A percentile compares a stretch with the other conserved stretches of the same genome.
Conservation (phyloP, 2,113 vertebrate species). For the Psilopsiagon aymara region DNA sequence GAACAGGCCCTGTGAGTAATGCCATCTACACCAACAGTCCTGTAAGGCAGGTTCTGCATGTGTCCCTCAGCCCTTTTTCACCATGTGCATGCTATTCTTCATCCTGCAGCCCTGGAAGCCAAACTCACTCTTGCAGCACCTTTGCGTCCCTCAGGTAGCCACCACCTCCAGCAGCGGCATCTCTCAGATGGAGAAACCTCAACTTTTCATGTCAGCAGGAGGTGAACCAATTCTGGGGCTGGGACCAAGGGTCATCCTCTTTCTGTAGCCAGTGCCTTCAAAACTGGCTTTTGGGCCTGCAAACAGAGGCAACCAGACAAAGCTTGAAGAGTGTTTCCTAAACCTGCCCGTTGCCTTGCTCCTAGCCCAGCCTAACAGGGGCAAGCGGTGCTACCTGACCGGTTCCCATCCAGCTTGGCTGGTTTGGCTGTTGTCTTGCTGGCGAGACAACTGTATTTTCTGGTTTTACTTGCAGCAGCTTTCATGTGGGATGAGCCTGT, state of each 20-base stretch:
- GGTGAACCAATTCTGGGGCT: background rate
- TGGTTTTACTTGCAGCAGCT: slow-evolving; percentile 35
- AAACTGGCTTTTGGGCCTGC: background rate
- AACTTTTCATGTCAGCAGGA: background rate
- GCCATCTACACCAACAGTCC: background rate
- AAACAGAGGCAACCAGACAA: background rate
- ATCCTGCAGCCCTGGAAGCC: background rate
- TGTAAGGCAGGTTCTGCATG: no score
- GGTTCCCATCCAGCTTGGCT: slow-evolving; percentile 38
- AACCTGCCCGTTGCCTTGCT: background rate
- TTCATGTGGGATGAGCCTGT: slow-evolving; percentile 23
- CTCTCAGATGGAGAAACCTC: background rate
- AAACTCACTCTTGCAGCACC: background rate
- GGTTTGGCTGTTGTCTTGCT: background rate
- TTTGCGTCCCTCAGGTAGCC: background rate
- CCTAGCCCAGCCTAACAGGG: background rate
- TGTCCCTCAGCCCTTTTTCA: background rate
- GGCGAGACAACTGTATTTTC: slow-evolving; percentile 18
- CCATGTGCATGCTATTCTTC: background rate
- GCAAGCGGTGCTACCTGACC: background rate
- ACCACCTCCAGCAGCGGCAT: background rate
- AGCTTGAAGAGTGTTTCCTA: background rate
- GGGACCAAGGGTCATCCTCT: background rate
- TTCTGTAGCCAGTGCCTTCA: background rate
- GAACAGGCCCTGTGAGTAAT: background rate